These are phyloP conservation scores for Chanos chanos DNA, from an alignment of 2,797 vertebrate genomes.

Conservation along the genomic window DNA sequence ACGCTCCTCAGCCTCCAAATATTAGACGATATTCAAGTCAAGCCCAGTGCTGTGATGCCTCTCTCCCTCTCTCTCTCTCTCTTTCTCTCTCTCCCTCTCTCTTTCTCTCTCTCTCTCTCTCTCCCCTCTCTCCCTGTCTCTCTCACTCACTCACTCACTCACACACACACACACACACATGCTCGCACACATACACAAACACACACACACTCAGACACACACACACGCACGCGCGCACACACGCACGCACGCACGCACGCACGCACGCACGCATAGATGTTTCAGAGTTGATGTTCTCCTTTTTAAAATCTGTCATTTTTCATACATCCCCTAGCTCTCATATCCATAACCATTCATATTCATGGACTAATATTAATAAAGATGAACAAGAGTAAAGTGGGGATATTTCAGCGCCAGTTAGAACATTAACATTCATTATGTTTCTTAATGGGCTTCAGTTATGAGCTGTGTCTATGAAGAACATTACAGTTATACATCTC, in stretches of 20 bases:
- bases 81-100: neutral
- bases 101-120: neutral
- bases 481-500: no score
- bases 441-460: conserved; percentile 2
- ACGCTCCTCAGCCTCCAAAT: neutral
- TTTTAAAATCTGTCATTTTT: conserved; percentile 26
- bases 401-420: conserved; percentile 7
- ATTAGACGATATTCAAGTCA: neutral
- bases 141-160: neutral
- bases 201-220: no score
- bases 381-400: conserved; percentile 16
- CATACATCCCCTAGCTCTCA: conserved; percentile 28
- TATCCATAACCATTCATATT: conserved; percentile 40
- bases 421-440: conserved; percentile 19
- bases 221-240: no score
- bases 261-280: conserved; percentile 2
- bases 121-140: neutral
- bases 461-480: no score
- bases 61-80: conserved; percentile 5
- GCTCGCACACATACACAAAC: no score
- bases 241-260: no score
- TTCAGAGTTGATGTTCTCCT: conserved; percentile 6
- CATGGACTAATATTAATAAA: conserved; percentile 32
- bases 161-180: neutral
- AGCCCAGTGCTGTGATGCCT: conserved; percentile 30